Evolutionary conservation across 2,888 invertebrate genomes (phyloP).

Genomic region (Drosophila affinis): DNA sequence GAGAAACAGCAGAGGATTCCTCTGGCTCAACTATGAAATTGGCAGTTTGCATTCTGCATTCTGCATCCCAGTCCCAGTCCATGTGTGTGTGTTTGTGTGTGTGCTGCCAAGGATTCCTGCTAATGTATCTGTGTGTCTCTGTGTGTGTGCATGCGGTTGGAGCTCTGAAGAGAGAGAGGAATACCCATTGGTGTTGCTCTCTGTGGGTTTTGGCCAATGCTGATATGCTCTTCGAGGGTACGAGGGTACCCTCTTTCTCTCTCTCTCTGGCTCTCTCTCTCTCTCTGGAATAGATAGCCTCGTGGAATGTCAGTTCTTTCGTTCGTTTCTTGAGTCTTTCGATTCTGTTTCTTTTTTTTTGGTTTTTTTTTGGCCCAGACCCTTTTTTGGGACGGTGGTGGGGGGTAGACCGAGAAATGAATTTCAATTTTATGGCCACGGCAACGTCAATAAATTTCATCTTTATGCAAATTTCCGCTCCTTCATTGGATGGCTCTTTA

Average conservation of each 20-base stretch:
- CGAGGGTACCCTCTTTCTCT: slow-evolving; percentile 21
- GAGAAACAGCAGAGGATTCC: slow-evolving; percentile 29
- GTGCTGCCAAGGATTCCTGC: slow-evolving; percentile 47
- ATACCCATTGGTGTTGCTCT: not conserved
- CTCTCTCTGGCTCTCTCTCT: slow-evolving; percentile 34
- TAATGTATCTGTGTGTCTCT: slow-evolving; percentile 25
- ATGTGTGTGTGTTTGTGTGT: slow-evolving; percentile 20
- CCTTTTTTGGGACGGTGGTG: slow-evolving; percentile 2
- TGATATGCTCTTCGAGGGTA: no score
- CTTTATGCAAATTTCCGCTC: slow-evolving; percentile 70
- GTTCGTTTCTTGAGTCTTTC: slow-evolving; percentile 74
- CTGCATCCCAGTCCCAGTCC: slow-evolving; percentile 10
- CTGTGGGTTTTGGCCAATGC: no score
- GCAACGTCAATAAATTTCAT: slow-evolving; percentile 78
- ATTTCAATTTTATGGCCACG: slow-evolving; percentile 77
- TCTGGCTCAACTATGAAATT: slow-evolving; percentile 71
- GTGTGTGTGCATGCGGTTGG: slow-evolving; percentile 51
- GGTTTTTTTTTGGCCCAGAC: slow-evolving; percentile 17
- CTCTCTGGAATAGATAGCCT: slow-evolving; percentile 45
- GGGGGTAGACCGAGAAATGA: slow-evolving; percentile 57
- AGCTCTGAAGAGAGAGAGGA: slow-evolving; percentile 31
- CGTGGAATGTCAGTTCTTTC: slow-evolving; percentile 38
- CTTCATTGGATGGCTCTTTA: slow-evolving; percentile 34
- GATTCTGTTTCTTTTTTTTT: slow-evolving; percentile 37
- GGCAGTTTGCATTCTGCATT: slow-evolving; percentile 70